These are phyloP conservation scores for Spea hammondii DNA, from an alignment of 2,797 vertebrate species.

Conservation along the genomic window DNA sequence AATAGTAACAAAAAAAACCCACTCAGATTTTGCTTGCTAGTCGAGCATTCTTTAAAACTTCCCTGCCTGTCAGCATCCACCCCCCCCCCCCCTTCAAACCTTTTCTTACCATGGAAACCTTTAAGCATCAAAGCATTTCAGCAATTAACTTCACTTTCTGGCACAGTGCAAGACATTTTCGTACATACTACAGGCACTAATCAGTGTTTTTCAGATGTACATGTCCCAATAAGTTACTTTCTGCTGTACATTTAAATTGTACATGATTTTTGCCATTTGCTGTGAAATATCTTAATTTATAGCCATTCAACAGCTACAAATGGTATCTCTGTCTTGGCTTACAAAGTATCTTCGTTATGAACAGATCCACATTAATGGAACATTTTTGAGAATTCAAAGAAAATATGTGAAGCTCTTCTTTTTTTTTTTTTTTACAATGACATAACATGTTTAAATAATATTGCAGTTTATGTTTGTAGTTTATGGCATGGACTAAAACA, in stretches of 20 bases:
- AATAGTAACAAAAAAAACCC: not conserved
- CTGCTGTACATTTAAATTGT: conserved; percentile 19
- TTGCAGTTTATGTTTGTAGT: no score
- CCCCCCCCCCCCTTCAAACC: conserved; percentile 17
- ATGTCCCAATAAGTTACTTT: conserved; percentile 24
- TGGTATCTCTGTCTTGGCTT: not conserved
- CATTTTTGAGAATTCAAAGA: no score
- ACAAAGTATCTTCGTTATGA: not conserved
- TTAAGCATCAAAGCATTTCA: conserved; percentile 49
- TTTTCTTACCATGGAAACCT: conserved; percentile 47
- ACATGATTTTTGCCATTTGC: conserved; percentile 20
- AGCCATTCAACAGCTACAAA: conserved; percentile 15
- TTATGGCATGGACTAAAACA: no score
- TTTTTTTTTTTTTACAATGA: no score
- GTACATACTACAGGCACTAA: conserved; percentile 42
- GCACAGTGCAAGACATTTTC: conserved; percentile 40
- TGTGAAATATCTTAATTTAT: conserved; percentile 36
- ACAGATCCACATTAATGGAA: not conserved
- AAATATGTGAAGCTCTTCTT: no score
- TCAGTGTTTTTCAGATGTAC: conserved; percentile 43
- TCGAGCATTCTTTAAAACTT: conserved; percentile 34
- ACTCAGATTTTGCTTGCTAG: conserved; percentile 22
- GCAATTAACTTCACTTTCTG: conserved; percentile 52
- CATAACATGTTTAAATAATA: no score
- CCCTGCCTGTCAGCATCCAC: conserved; percentile 46